A percentile compares a stretch with the other conserved stretches of the same genome.
Evolutionary conservation across 2,113 vertebrate genomes (phyloP).

Genomic region (Myotis brandtii): DNA sequence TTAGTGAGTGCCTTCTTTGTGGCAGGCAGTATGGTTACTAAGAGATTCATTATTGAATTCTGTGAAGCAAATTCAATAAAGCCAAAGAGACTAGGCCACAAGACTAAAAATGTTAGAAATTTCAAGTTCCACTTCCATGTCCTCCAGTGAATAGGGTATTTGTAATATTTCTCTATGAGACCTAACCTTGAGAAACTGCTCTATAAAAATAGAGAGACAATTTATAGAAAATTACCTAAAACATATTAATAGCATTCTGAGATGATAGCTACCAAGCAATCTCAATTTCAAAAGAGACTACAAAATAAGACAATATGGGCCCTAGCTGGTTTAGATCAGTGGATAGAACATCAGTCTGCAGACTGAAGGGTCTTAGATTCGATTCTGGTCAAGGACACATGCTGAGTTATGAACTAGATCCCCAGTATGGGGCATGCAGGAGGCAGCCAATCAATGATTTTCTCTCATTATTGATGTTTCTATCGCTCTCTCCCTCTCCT

Average conservation of each 20-base stretch:
- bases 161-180: not conserved
- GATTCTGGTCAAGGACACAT: too few relatives aligned
- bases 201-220: not conserved
- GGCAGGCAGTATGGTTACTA: too few relatives aligned
- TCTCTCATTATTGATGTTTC: too few relatives aligned
- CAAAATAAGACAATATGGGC: too few relatives aligned
- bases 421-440: too few relatives aligned
- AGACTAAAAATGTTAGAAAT: not conserved
- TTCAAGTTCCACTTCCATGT: not conserved
- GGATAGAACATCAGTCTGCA: too few relatives aligned
- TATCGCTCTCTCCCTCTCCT: too few relatives aligned
- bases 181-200: not conserved
- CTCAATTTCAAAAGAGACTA: not conserved
- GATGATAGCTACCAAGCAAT: too few relatives aligned
- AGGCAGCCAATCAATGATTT: too few relatives aligned
- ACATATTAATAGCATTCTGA: not conserved
- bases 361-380: too few relatives aligned
- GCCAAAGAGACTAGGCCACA: not conserved
- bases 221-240: not conserved
- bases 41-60: not conserved
- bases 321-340: too few relatives aligned
- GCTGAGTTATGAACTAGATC: too few relatives aligned
- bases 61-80: not conserved
- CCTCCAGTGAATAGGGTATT: not conserved
- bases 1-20: not conserved